A percentile compares a stretch with the other conserved stretches of the same genome.
These are phyloP conservation scores for Caenorhabditis wallacei DNA, from an alignment of 2,888 invertebrate species.

Conservation along the genomic window DNA sequence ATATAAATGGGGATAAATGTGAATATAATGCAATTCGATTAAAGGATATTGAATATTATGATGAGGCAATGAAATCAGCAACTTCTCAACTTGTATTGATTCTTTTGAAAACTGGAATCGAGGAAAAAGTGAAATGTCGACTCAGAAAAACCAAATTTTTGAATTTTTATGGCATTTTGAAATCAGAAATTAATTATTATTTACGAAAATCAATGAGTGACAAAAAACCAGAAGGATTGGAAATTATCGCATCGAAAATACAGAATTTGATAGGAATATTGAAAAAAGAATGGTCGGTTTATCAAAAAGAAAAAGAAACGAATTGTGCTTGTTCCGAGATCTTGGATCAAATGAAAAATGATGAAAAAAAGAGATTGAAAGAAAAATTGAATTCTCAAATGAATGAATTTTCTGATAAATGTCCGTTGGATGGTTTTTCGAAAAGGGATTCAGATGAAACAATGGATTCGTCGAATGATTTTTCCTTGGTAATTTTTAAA, in stretches of 20 bases:
- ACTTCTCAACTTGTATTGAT: not conserved
- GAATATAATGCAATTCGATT: conserved; percentile 25
- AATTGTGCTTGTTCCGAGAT: not conserved
- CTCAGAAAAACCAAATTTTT: not conserved
- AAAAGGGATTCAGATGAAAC: too few relatives aligned
- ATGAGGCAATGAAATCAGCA: conserved; percentile 7
- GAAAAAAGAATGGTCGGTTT: conserved; percentile 7
- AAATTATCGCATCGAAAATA: not conserved
- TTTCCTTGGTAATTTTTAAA: too few relatives aligned
- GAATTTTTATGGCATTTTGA: not conserved
- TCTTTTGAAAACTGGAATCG: conserved; percentile 10
- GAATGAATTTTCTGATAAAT: not conserved
- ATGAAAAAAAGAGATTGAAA: not conserved
- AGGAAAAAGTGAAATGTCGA: not conserved
- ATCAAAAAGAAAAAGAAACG: not conserved
- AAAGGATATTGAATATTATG: conserved; percentile 10
- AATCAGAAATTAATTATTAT: conserved; percentile 4
- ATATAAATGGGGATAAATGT: conserved; percentile 7
- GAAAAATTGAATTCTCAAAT: too few relatives aligned
- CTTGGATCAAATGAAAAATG: not conserved
- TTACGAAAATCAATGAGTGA: not conserved
- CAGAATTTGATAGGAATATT: not conserved
- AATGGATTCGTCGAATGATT: too few relatives aligned
- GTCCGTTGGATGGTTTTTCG: too few relatives aligned
- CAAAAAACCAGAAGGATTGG: not conserved